Conservation (phyloP, 2,113 vertebrate genomes). For the Tichodroma muraria region DNA sequence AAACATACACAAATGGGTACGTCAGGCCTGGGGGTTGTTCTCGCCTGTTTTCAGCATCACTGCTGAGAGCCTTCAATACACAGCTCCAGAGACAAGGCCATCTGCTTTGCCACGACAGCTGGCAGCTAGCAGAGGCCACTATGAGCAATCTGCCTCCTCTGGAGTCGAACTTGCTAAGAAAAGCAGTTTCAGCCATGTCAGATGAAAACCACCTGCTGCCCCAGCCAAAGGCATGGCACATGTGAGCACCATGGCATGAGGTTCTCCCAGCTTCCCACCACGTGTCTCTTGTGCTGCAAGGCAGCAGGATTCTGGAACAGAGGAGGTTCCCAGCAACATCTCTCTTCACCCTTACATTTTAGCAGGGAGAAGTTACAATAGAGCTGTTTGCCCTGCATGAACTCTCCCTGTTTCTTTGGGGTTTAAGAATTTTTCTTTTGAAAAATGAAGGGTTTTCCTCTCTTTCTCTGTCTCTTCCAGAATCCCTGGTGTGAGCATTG, state of each 20-base stretch:
- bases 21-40: neutral
- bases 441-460: neutral
- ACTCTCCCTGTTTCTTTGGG: neutral
- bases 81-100: neutral
- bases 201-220: neutral
- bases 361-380: neutral
- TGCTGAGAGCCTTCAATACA: neutral
- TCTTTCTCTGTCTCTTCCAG: neutral
- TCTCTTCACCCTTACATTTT: neutral
- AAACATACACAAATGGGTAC: neutral
- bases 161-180: neutral
- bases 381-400: neutral
- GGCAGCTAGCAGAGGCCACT: slow-evolving; percentile 31
- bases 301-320: neutral
- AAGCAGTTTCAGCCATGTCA: neutral
- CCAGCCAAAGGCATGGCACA: neutral
- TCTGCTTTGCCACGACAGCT: slow-evolving; percentile 32
- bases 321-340: neutral
- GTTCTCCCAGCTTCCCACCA: neutral
- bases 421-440: neutral
- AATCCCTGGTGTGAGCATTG: neutral
- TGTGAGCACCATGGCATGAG: neutral
- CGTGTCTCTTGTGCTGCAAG: neutral
- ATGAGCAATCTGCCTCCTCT: neutral
- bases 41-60: neutral